Conservation (phyloP, 1,140 invertebrate species). For the Drosophila jambulina region DNA sequence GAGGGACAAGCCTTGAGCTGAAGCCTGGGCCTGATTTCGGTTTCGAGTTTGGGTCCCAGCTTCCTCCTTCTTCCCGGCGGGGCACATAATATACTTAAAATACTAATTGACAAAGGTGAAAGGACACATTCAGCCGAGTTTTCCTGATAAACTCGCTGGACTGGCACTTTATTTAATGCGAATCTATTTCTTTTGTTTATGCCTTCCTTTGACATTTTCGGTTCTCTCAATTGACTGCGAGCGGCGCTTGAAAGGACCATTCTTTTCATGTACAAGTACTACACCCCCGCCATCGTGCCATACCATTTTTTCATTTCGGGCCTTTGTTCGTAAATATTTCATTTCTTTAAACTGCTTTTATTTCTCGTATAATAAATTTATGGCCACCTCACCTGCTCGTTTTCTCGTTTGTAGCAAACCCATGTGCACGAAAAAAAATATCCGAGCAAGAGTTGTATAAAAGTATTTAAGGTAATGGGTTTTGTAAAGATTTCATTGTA, state of each 20-base stretch:
- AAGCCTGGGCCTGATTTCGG: constrained; percentile 1
- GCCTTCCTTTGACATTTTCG: constrained; percentile 42
- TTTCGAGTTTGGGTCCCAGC: not conserved
- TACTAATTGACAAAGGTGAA: constrained; percentile 54
- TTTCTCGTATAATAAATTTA: constrained; percentile 62
- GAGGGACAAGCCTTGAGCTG: constrained; percentile 36
- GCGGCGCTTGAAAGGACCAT: constrained; percentile 5
- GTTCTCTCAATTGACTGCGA: constrained; percentile 44
- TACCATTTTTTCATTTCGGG: constrained; percentile 13
- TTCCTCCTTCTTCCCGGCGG: not conserved
- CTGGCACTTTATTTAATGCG: constrained; percentile 53
- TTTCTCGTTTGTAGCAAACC: constrained; percentile 16
- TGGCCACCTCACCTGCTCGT: constrained; percentile 42
- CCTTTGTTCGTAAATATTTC: constrained; percentile 52
- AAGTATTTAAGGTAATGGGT: no score
- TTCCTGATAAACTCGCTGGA: constrained; percentile 29
- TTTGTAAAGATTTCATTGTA: not conserved
- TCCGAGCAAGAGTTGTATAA: not conserved
- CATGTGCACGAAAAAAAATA: not conserved
- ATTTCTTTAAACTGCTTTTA: constrained; percentile 63
- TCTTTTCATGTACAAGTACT: constrained; percentile 41
- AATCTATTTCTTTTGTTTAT: constrained; percentile 48
- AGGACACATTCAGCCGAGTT: constrained; percentile 20
- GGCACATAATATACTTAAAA: constrained; percentile 41
- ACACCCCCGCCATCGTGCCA: not conserved